Evolutionary conservation across 2,888 invertebrate species (phyloP).

Genomic region (Chrysolina americana): DNA sequence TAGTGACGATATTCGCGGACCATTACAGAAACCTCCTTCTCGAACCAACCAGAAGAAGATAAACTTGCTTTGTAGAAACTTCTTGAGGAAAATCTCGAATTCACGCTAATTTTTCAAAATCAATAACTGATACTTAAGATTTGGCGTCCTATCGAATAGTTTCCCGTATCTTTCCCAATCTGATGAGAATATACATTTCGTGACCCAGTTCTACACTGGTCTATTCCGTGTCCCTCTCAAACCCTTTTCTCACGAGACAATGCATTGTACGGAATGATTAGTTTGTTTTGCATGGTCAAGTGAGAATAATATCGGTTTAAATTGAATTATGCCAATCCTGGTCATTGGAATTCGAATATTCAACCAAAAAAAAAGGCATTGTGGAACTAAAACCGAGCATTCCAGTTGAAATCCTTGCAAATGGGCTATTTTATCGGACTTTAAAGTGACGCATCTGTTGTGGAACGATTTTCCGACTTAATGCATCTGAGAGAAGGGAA

Average conservation of each 20-base stretch:
- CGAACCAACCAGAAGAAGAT: no score
- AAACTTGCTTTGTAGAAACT: no score
- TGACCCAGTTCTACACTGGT: not conserved
- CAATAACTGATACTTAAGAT: no score
- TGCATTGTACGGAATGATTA: not conserved
- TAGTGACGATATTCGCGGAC: no score
- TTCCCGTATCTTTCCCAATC: no score
- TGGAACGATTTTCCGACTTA: slow-evolving; percentile 51
- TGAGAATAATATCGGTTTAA: not conserved
- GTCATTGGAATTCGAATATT: slow-evolving; percentile 45
- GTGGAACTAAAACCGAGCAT: slow-evolving; percentile 51
- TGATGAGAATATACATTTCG: no score
- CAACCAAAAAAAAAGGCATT: slow-evolving; percentile 47
- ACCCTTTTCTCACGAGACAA: not conserved
- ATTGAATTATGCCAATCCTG: slow-evolving; percentile 30
- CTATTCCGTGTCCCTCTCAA: no score
- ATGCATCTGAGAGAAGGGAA: slow-evolving; percentile 42
- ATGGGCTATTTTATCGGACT: slow-evolving; percentile 52
- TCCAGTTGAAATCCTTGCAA: slow-evolving; percentile 52
- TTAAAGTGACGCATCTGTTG: slow-evolving; percentile 53
- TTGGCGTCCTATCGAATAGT: no score
- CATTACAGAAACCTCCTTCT: no score
- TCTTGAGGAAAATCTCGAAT: no score
- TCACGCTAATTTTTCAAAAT: no score
- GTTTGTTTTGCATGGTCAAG: not conserved